Conservation (phyloP, 2,888 invertebrate species). For the Helicoverpa assulta region DNA sequence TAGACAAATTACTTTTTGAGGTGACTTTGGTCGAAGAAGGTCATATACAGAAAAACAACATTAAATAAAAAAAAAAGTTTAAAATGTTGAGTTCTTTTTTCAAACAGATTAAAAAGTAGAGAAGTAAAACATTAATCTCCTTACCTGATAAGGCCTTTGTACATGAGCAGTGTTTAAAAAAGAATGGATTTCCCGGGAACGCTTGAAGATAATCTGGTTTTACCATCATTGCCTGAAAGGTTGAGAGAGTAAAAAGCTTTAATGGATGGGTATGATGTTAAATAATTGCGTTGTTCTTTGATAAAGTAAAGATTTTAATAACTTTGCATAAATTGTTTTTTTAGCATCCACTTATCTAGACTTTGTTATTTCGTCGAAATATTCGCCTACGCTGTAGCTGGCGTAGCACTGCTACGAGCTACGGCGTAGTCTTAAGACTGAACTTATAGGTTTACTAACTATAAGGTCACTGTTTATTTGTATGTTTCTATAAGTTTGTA, state of each 20-base stretch:
- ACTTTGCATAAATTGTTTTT: too few relatives aligned
- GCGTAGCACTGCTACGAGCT: constrained; percentile 6
- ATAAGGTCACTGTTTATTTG: not conserved
- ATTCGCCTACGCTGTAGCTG: not conserved
- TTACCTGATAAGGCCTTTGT: constrained; percentile 49
- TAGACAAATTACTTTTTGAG: constrained; percentile 24
- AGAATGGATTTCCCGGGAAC: constrained; percentile 46
- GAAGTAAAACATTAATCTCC: constrained; percentile 54
- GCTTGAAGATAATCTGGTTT: constrained; percentile 54
- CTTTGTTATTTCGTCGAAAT: too few relatives aligned
- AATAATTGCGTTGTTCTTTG: constrained; percentile 33
- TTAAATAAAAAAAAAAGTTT: constrained; percentile 23
- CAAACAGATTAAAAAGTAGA: constrained; percentile 19
- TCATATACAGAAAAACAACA: not conserved
- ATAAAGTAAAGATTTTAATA: constrained; percentile 1
- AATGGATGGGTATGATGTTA: constrained; percentile 36
- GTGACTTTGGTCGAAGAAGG: constrained; percentile 26
- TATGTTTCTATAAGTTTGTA: too few relatives aligned
- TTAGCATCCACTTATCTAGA: too few relatives aligned
- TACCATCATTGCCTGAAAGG: constrained; percentile 48
- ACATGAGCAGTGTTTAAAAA: constrained; percentile 45
- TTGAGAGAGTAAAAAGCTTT: constrained; percentile 44
- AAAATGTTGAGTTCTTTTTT: too few relatives aligned
- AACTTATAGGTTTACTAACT: not conserved
- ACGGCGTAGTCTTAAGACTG: not conserved